Evolutionary conservation across 2,113 vertebrate species (phyloP).

Genomic region (Recurvirostra avosetta): DNA sequence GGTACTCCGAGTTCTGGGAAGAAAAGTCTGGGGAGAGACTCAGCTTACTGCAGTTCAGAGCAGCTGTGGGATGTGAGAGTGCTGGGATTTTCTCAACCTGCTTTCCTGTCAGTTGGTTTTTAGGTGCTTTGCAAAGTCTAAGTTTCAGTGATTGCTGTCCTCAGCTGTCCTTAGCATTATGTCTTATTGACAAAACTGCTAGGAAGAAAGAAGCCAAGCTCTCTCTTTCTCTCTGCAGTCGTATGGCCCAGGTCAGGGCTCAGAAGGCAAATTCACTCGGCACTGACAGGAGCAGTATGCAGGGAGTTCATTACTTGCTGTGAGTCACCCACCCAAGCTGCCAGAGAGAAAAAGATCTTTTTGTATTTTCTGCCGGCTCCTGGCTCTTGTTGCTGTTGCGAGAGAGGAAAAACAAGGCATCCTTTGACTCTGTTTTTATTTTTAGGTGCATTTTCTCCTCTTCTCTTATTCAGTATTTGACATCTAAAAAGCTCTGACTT

Average conservation of each 20-base stretch:
- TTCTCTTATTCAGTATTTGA: not conserved
- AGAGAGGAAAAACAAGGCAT: constrained; percentile 30
- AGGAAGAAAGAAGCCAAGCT: not conserved
- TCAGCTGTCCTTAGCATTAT: not conserved
- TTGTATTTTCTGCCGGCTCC: constrained; percentile 25
- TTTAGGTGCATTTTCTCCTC: constrained; percentile 11
- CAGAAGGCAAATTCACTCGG: not conserved
- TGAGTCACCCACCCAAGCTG: constrained; percentile 20
- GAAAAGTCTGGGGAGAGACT: not conserved
- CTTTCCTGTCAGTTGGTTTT: not conserved
- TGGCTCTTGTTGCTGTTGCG: constrained; percentile 18
- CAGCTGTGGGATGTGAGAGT: not conserved
- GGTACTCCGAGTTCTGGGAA: not conserved
- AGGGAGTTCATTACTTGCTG: constrained; percentile 12
- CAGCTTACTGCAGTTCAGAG: not conserved
- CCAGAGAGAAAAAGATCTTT: constrained; percentile 18
- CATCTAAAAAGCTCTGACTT: not conserved
- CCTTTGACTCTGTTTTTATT: constrained; percentile 36
- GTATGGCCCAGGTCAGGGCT: not conserved
- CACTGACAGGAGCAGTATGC: not conserved
- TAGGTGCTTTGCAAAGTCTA: not conserved
- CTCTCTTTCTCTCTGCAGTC: not conserved
- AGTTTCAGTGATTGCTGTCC: not conserved
- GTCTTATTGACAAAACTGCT: not conserved
- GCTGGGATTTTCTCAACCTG: not conserved